Percentiles rank a stretch among this genome's conserved stretches.
Evolutionary conservation across 2,113 vertebrate species (phyloP).

Genomic region (Spea bombifrons): DNA sequence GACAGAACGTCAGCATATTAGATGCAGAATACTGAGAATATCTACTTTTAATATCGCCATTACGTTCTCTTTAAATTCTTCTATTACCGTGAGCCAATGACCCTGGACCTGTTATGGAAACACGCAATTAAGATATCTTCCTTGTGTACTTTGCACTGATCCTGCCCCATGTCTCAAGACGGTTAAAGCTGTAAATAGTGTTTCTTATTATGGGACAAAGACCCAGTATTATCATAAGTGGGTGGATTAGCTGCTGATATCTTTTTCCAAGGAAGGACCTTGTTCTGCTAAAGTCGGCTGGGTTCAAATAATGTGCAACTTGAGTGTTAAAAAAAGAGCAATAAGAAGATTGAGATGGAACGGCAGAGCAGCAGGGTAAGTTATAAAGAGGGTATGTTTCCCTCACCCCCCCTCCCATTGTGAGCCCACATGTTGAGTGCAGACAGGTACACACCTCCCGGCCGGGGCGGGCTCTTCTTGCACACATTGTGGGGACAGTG

Average conservation of each 20-base stretch:
- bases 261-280: background rate
- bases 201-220: conserved; percentile 30
- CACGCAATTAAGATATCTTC: background rate
- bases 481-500: no score
- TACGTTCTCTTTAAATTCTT: background rate
- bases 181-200: conserved; percentile 24
- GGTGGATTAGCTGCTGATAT: background rate
- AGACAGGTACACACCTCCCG: background rate
- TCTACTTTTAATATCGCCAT: background rate
- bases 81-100: background rate
- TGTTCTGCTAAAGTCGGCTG: no score
- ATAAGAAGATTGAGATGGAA: no score
- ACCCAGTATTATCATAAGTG: conserved; percentile 5
- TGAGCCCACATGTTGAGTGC: background rate
- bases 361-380: no score
- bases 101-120: conserved; percentile 7
- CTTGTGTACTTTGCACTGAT: conserved; percentile 26
- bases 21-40: no score
- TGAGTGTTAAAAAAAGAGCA: no score
- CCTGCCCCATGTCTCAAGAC: background rate
- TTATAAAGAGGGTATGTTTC: no score
- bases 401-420: no score
- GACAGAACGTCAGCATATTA: no score
- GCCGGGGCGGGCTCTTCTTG: no score
- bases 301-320: no score